Percentiles rank a stretch among this genome's conserved stretches.
Evolutionary conservation across 2,797 vertebrate genomes (phyloP).

Genomic region (Thunnus albacares): DNA sequence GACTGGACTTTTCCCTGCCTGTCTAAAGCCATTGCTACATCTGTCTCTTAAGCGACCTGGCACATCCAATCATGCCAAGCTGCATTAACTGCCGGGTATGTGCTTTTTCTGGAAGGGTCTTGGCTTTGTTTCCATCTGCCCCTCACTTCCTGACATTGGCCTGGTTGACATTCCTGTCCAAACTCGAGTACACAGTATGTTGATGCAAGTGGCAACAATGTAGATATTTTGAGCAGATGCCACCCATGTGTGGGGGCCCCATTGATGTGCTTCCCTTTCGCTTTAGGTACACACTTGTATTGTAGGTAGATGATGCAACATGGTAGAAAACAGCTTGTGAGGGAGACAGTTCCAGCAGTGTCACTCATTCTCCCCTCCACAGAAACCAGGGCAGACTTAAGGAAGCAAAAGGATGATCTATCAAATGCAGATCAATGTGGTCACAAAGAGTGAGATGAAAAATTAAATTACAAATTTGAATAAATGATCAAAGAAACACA

Average conservation of each 20-base stretch:
- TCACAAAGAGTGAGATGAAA: not conserved
- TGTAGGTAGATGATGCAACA: not conserved
- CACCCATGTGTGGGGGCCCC: not conserved
- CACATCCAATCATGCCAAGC: constrained; percentile 29
- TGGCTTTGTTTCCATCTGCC: constrained; percentile 7
- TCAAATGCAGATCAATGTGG: not conserved
- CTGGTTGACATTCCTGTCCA: not conserved
- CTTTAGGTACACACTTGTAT: not conserved
- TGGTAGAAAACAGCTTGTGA: not conserved
- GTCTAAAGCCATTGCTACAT: constrained; percentile 28
- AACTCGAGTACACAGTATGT: not conserved
- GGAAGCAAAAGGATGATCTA: not conserved
- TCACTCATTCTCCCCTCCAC: not conserved
- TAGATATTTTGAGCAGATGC: not conserved
- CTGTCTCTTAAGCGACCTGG: not conserved
- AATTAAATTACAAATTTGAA: not conserved
- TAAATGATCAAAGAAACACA: not conserved
- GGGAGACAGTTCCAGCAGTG: no score
- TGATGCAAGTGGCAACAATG: not conserved
- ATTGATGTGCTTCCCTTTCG: not conserved
- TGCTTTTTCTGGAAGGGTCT: constrained; percentile 10
- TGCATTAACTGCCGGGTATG: constrained; percentile 17
- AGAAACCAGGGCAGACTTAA: not conserved
- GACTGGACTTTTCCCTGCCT: constrained; percentile 17
- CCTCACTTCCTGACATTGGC: not conserved